phyloP scores from a whole-genome alignment of 2,888 invertebrate genomes.

The Meloe dianella region DNA sequence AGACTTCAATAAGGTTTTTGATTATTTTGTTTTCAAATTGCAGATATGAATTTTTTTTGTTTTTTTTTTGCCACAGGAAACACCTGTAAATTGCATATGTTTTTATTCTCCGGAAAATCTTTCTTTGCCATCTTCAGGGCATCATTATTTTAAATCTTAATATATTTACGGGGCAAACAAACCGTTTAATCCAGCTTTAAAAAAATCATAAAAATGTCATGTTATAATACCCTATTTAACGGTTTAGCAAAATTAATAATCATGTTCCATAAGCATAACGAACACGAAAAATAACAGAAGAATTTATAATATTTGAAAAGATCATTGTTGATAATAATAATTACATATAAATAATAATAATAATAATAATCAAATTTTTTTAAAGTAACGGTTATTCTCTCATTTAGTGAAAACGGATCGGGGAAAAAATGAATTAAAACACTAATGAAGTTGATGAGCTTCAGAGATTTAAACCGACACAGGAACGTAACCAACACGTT shows the following conservation, averaged over 20 bases:
- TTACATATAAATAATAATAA: neutral
- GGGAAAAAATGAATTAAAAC: neutral
- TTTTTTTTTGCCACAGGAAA: too few relatives aligned
- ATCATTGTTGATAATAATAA: neutral
- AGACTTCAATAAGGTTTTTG: too few relatives aligned
- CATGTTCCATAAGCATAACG: neutral
- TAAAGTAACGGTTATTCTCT: neutral
- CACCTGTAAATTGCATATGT: neutral
- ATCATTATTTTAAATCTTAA: neutral
- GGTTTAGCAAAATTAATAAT: neutral
- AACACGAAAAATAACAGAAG: neutral
- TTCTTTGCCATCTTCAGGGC: too few relatives aligned
- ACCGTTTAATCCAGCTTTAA: neutral
- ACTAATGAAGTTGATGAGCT: neutral
- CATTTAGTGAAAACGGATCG: neutral
- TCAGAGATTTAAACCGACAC: neutral
- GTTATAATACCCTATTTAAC: neutral
- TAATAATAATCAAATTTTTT: neutral
- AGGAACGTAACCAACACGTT: neutral
- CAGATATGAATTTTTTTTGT: too few relatives aligned
- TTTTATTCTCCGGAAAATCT: neutral
- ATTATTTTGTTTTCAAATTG: too few relatives aligned
- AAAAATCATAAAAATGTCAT: neutral
- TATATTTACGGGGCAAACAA: neutral
- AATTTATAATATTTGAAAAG: neutral